phyloP scores from a whole-genome alignment of 2,888 invertebrate genomes.

The Protonemura montana region DNA sequence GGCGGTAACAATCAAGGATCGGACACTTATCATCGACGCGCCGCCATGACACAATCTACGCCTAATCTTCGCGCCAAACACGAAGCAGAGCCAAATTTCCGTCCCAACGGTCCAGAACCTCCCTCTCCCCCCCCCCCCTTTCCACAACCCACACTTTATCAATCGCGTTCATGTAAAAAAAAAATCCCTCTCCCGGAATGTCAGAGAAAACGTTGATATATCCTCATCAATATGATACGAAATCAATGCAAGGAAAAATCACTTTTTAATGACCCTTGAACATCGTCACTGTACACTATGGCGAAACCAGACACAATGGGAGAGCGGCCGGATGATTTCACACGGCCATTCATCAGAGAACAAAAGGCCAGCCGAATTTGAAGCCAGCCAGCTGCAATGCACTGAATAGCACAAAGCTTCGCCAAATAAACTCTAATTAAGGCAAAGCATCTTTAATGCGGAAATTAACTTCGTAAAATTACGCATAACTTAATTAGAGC shows the following conservation, averaged over 20 bases:
- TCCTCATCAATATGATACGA: background rate
- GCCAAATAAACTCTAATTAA: slow-evolving; percentile 27
- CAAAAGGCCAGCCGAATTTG: background rate
- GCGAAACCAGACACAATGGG: background rate
- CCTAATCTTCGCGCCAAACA: background rate
- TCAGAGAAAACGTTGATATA: background rate
- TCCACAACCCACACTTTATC: background rate
- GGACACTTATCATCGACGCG: background rate
- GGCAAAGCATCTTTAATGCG: slow-evolving; percentile 12
- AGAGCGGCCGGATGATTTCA: background rate
- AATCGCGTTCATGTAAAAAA: background rate
- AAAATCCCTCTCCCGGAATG: background rate
- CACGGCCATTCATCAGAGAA: background rate
- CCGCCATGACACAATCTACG: background rate
- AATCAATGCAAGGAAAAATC: slow-evolving; percentile 7
- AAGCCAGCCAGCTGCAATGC: background rate
- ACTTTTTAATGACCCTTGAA: background rate
- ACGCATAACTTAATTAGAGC: background rate
- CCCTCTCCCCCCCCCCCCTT: background rate
- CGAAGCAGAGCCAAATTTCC: background rate
- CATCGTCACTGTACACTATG: background rate
- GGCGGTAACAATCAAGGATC: background rate
- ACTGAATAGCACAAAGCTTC: slow-evolving; percentile 9
- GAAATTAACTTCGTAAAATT: background rate
- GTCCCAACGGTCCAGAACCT: background rate